phyloP scores from a whole-genome alignment of 1,140 invertebrate species.

The Akabosia matsudoensis region DNA sequence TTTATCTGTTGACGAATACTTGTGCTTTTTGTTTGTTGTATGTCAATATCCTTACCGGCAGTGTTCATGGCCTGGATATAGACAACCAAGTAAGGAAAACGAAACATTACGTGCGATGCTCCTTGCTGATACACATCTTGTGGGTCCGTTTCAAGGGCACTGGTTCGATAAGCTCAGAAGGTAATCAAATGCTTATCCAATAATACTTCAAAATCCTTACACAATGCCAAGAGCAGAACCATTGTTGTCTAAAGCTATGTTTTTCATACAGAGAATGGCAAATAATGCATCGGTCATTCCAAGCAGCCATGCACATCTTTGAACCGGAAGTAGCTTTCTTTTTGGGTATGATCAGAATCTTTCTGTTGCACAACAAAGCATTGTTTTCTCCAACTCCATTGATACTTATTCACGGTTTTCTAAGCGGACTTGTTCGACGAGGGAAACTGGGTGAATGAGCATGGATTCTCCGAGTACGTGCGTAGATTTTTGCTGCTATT shows the following conservation, averaged over 20 bases:
- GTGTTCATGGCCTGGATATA: conserved; percentile 70
- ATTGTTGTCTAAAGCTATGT: too few relatives aligned
- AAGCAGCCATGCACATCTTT: conserved; percentile 77
- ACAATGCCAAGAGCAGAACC: too few relatives aligned
- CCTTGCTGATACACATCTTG: conserved; percentile 86
- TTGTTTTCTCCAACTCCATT: too few relatives aligned
- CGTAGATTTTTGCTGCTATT: conserved; percentile 77
- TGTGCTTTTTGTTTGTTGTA: too few relatives aligned
- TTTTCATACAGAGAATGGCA: conserved; percentile 97
- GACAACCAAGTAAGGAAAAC: conserved; percentile 48
- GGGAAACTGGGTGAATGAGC: conserved; percentile 77
- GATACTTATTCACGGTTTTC: too few relatives aligned
- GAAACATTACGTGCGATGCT: conserved; percentile 67
- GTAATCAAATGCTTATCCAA: too few relatives aligned
- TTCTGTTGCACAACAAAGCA: too few relatives aligned
- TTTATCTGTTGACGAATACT: too few relatives aligned
- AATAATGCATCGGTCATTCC: conserved; percentile 91
- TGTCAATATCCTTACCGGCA: too few relatives aligned
- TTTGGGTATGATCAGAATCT: conserved; percentile 68
- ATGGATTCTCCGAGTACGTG: conserved; percentile 73
- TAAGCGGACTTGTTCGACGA: conserved; percentile 98
- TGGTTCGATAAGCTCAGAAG: conserved; percentile 92
- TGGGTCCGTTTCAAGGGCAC: conserved; percentile 81
- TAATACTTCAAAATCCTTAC: too few relatives aligned
- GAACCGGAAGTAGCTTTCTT: conserved; percentile 87